Percentiles rank a stretch among this genome's conserved stretches.
Conservation (phyloP, 1,140 invertebrate species). For the Lutraria rhynchaena region DNA sequence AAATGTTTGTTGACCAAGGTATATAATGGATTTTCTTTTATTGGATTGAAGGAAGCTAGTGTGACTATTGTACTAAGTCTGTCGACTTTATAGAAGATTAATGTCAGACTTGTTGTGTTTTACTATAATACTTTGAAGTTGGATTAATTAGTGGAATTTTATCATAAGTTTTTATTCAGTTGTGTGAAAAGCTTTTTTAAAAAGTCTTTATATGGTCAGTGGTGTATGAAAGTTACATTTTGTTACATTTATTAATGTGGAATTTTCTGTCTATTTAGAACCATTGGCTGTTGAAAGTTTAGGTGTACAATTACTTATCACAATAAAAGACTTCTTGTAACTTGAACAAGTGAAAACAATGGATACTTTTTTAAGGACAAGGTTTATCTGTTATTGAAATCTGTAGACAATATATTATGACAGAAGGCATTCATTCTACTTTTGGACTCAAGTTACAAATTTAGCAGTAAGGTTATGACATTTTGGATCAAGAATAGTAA, state of each 20-base stretch:
- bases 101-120: no score
- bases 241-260: conserved; percentile 22
- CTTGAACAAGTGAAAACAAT: conserved; percentile 18
- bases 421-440: conserved; percentile 1
- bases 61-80: no score
- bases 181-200: no score
- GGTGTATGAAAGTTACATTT: conserved; percentile 29
- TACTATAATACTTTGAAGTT: conserved; percentile 24
- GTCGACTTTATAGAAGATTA: no score
- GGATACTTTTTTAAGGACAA: neutral
- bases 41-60: no score
- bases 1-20: no score
- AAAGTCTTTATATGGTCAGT: conserved; percentile 3
- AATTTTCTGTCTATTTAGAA: neutral
- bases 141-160: conserved; percentile 4
- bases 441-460: neutral
- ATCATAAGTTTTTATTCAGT: no score
- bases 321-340: neutral
- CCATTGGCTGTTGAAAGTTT: conserved; percentile 19
- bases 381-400: neutral
- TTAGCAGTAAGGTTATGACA: neutral
- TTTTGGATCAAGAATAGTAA: conserved; percentile 2
- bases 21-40: no score
- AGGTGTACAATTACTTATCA: neutral
- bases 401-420: neutral